Percentiles rank a stretch among this genome's conserved stretches.
phyloP scores from a whole-genome alignment of 2,888 invertebrate species.

The Leucophora obtusa region DNA sequence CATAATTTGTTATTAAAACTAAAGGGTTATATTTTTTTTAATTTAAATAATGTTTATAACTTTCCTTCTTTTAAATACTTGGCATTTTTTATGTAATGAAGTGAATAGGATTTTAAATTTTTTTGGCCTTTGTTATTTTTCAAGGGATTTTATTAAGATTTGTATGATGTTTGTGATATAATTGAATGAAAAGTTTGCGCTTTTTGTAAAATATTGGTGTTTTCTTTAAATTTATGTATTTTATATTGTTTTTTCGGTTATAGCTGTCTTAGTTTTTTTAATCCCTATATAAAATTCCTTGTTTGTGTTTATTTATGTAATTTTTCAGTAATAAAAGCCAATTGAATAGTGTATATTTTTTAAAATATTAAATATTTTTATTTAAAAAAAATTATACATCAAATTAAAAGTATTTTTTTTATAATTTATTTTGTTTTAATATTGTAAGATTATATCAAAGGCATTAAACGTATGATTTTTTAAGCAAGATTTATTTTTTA shows the following conservation, averaged over 20 bases:
- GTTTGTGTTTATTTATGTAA: conserved; percentile 38
- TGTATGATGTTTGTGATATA: conserved; percentile 1
- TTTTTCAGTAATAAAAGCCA: conserved; percentile 42
- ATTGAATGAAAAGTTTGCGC: background rate
- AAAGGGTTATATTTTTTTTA: background rate
- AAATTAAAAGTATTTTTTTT: conserved; percentile 34
- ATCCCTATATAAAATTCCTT: conserved; percentile 59
- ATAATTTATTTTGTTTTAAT: conserved; percentile 54
- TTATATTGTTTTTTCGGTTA: conserved; percentile 18
- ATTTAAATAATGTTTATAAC: conserved; percentile 11
- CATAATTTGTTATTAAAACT: conserved; percentile 26
- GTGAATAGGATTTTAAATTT: conserved; percentile 22
- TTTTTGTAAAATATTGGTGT: conserved; percentile 44
- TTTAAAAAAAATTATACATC: conserved; percentile 20
- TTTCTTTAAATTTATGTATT: conserved; percentile 32
- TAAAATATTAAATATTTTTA: conserved; percentile 32
- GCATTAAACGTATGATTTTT: conserved; percentile 60
- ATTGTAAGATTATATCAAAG: conserved; percentile 62
- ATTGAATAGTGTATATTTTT: conserved; percentile 28
- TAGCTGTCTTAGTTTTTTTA: conserved; percentile 55
- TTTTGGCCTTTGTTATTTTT: conserved; percentile 41
- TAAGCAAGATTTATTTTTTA: conserved; percentile 59
- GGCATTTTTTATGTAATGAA: conserved; percentile 24
- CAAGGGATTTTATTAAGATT: conserved; percentile 23
- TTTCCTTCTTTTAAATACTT: conserved; percentile 39